Conservation (phyloP, 1,140 invertebrate species). For the Geopemphigus sp. region DNA sequence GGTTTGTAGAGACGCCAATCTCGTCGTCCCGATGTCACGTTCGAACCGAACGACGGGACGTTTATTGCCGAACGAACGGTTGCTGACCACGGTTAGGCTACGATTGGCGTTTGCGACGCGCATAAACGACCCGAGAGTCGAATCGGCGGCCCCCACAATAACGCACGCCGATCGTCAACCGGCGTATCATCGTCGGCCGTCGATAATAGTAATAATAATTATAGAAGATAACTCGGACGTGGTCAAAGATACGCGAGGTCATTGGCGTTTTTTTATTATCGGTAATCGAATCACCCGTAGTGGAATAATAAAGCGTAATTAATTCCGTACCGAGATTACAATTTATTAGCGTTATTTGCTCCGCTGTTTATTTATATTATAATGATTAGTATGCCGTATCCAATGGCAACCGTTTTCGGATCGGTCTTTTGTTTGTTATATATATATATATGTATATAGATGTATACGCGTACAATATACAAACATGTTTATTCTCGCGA, state of each 20-base stretch:
- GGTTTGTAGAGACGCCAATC: too few relatives aligned
- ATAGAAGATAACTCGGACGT: neutral
- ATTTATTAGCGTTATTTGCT: neutral
- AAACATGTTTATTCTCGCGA: constrained; percentile 9
- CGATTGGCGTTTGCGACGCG: too few relatives aligned
- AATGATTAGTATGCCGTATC: constrained; percentile 15
- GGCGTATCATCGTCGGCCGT: too few relatives aligned
- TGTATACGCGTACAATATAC: too few relatives aligned
- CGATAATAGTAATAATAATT: too few relatives aligned
- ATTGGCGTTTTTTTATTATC: neutral
- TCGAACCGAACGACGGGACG: too few relatives aligned
- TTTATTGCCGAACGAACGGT: too few relatives aligned
- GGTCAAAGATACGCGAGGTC: neutral
- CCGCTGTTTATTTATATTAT: neutral
- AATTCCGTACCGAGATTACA: neutral
- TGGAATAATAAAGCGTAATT: neutral
- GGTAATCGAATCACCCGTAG: neutral
- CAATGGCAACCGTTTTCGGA: constrained; percentile 8
- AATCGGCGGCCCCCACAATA: too few relatives aligned
- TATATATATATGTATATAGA: neutral
- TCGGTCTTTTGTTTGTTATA: constrained; percentile 18
- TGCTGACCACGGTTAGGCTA: too few relatives aligned
- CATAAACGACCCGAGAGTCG: too few relatives aligned
- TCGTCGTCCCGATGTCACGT: too few relatives aligned
- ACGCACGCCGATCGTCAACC: too few relatives aligned